A percentile compares a stretch with the other conserved stretches of the same genome.
These are phyloP conservation scores for Mormyrus iriodes DNA, from an alignment of 2,113 vertebrate genomes.

Conservation along the genomic window DNA sequence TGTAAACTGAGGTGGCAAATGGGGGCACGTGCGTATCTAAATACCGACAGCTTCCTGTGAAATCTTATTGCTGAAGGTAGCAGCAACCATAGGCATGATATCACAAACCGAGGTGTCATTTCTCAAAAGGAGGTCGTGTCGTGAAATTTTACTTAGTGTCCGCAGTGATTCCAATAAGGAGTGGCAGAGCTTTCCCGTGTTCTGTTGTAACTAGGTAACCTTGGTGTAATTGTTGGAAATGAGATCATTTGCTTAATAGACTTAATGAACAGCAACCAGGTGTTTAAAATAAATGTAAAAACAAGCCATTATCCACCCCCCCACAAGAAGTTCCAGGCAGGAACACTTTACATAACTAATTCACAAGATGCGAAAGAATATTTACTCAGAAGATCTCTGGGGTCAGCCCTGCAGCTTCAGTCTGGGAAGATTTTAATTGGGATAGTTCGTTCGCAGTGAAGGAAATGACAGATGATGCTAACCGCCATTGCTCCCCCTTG, in stretches of 20 bases:
- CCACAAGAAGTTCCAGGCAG: not conserved
- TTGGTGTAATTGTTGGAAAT: not conserved
- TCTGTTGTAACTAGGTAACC: not conserved
- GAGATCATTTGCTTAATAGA: not conserved
- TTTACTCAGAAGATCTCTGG: not conserved
- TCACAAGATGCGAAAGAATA: constrained; percentile 1
- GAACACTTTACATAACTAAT: not conserved
- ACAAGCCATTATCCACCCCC: not conserved
- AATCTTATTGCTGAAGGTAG: not conserved
- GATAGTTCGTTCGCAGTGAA: not conserved
- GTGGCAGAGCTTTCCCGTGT: not conserved
- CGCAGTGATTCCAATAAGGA: not conserved
- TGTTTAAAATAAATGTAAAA: constrained; percentile 3
- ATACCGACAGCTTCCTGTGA: not conserved
- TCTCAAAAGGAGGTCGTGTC: not conserved
- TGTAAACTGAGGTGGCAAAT: not conserved
- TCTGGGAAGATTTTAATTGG: constrained; percentile 4
- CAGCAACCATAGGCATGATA: not conserved
- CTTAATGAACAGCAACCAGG: constrained; percentile 3
- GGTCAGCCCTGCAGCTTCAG: not conserved
- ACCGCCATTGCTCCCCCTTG: not conserved
- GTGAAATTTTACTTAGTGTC: not conserved
- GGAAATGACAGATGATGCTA: not conserved
- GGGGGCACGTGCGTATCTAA: not conserved
- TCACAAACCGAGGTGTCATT: not conserved